Base-by-base conservation (phyloP, 2,888 invertebrate species). In the Idaea biselata region DNA sequence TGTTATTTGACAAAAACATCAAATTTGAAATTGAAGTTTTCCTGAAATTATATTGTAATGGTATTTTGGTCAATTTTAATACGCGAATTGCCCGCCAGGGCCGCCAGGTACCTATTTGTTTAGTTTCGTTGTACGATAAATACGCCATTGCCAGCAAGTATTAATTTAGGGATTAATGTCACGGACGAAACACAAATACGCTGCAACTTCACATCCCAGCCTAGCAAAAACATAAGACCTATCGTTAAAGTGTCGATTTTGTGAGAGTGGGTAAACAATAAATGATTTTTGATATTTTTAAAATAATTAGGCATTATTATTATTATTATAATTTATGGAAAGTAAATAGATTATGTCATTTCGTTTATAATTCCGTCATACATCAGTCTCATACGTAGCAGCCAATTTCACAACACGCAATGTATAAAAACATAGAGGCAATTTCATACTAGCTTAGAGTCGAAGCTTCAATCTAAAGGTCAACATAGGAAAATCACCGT, bases 321-420 rank as follows among this genome's bases (percentile, higher is more conserved):
- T 11, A 3, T 44, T 8, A 44, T 44, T 25, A 44, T 44, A 44
- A 44, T 56, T 18, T 56, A 67, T 63, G 63, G 63, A 63, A 66
- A 70, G 65, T 60, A 55, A 63, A 71, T 58, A 63, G 57, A 58
- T 62, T 64, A 62, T 62, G 63, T 63, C 66, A 67, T 68, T 67
- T 59, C 63, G 61, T 63, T 67, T 68, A 65, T 65, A 62, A 63
- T 63, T 67, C 56, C 17, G 17, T 56, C 56, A 18, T 17, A 56
- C 56, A 56, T 62, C 72, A 72, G 72, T 72, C 72, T 72, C 72
- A 72, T 70, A 65, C 60, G 58, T 70, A 72, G 70, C 68, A 69
- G 66, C 71, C 71, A 69, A 68, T 65, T 61, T 66, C 59, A 72
- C 65, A 66, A 68, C 62, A 63, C 44, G 62, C 18, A 56, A 44